Evolutionary conservation across 1,140 invertebrate genomes (phyloP).

Genomic region (Lepidurus apus): DNA sequence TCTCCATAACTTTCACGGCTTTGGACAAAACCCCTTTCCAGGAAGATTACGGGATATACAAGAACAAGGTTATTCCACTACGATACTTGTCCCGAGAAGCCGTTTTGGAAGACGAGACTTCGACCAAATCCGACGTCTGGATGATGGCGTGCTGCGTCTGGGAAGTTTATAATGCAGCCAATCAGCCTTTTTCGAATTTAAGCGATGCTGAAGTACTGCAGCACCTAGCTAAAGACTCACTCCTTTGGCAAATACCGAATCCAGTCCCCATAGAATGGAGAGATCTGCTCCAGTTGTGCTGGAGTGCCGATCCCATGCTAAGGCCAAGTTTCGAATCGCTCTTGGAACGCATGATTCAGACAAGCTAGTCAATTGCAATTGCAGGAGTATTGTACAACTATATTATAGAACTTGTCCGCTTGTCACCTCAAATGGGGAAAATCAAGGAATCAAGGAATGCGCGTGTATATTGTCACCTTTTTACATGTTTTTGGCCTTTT

Average conservation of each 20-base stretch:
- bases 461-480: neutral
- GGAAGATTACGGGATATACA: conserved; percentile 26
- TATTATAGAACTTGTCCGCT: neutral
- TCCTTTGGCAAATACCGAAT: conserved; percentile 58
- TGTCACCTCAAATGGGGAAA: too few relatives aligned
- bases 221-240: conserved; percentile 58
- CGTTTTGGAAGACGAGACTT: conserved; percentile 82
- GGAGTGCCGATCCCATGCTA: conserved; percentile 27
- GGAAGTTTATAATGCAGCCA: conserved; percentile 84
- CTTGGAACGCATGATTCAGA: neutral
- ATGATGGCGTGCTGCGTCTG: conserved; percentile 82
- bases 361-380: neutral
- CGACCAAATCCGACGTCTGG: conserved; percentile 90
- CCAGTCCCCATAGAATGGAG: conserved; percentile 36
- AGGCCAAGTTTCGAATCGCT: conserved; percentile 29
- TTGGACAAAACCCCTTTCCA: conserved; percentile 31
- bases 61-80: conserved; percentile 59
- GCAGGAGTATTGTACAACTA: neutral
- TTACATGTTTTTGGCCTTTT: neutral
- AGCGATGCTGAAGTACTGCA: conserved; percentile 69
- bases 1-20: conserved; percentile 25
- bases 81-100: conserved; percentile 85
- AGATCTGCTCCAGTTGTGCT: conserved; percentile 25
- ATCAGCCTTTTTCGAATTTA: conserved; percentile 74
- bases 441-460: neutral